Evolutionary conservation across 30 jellyfish, hydroid and myxozoan species (phyloP).

Genomic region (Hydra vulgaris): DNA sequence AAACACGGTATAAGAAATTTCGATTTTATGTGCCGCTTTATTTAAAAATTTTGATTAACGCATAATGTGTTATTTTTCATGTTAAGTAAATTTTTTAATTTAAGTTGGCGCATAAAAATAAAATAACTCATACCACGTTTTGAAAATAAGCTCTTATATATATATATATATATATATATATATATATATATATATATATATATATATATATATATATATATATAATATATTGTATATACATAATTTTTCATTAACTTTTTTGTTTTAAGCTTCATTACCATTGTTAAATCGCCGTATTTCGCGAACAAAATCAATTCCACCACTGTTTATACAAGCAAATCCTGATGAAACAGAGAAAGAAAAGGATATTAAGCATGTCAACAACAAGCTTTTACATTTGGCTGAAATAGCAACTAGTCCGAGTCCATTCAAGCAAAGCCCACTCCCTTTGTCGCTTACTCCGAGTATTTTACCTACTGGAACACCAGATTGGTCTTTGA

Average conservation of each 20-base stretch:
- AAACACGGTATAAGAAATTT: too few relatives aligned
- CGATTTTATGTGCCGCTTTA: too few relatives aligned
- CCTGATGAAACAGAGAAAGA: conserved; percentile 43
- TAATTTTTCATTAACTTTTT: background rate
- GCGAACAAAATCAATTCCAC: conserved; percentile 72
- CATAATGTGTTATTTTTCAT: too few relatives aligned
- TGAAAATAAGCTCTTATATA: too few relatives aligned
- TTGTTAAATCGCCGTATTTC: conserved; percentile 69
- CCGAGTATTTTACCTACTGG: conserved; percentile 77
- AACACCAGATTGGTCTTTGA: conserved; percentile 64
- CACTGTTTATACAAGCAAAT: conserved; percentile 69
- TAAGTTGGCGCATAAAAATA: too few relatives aligned
- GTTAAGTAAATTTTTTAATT: too few relatives aligned
- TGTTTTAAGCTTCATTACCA: conserved; percentile 4
- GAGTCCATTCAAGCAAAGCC: conserved; percentile 85
- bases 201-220: too few relatives aligned
- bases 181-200: too few relatives aligned
- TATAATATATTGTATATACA: too few relatives aligned
- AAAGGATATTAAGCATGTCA: conserved; percentile 19
- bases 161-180: too few relatives aligned
- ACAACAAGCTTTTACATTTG: conserved; percentile 42
- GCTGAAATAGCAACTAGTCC: conserved; percentile 96
- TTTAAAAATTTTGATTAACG: too few relatives aligned
- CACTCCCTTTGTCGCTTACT: conserved; percentile 76
- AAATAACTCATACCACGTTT: too few relatives aligned